Evolutionary conservation across 2,113 vertebrate genomes (phyloP), one percentile per base, ranked within the genome.

Genomic region (Larimichthys crocea): DNA sequence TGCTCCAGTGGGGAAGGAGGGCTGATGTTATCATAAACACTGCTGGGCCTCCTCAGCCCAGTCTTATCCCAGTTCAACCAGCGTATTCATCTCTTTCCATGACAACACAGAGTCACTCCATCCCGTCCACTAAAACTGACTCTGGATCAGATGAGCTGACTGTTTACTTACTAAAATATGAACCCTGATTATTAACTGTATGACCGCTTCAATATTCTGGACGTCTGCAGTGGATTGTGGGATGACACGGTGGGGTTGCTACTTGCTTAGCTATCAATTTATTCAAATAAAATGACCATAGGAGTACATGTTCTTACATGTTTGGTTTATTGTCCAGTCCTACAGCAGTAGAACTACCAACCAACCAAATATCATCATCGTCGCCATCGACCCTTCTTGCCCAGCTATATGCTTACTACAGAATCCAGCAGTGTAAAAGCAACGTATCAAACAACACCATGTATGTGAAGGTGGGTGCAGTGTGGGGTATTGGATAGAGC

Each of bases 21-120:
- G 66, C 29, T 61, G 59, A 68, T 80, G 80, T 84, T 85, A 88
- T 79, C 62, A 67, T 87, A 85, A 89, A 87, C 74, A 70, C 75
- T 29, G 35, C 50, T 44, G 59, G 62, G 79, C 74, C 53, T 78
- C 57, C 69, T 56, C 76, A 42, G 74, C 55, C 42, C 48, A 42
- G 19, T 46, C 50, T 61, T 66, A 64, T 61, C 50, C 76, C 76
- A 70, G 68, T 82, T 62, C 46, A 76, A 63, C 76, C 74, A 82
- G 24, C 1, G 74, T 7, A 42, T 57, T 42, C 24, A 16, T 71
- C 19, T 40, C 26, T 69, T 64, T 61, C 14, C 50, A 48, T 44
- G 29, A 31, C 16, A 31, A 16, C 12, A 53, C 53, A 49, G 48
- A 29, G 24, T n/a, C 31, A 19, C 14, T 50, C 0, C 15, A 22